phyloP scores from a whole-genome alignment of 2,113 vertebrate species.

The Salvelinus alpinus region DNA sequence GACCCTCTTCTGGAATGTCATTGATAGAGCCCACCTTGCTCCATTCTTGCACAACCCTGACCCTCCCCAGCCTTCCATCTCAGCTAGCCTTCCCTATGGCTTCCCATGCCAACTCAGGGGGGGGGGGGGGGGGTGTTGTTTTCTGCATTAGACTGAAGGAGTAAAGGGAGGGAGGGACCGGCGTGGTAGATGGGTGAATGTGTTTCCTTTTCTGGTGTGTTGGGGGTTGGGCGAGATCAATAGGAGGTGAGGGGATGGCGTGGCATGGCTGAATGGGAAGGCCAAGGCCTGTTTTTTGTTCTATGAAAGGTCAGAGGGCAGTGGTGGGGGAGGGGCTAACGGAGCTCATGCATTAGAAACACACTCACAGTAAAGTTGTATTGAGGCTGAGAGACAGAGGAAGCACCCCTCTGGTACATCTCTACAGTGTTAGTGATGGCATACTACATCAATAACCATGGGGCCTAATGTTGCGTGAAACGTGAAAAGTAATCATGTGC shows the following conservation, averaged over 20 bases:
- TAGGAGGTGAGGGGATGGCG: constrained; percentile 9
- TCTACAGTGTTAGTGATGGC: too few relatives aligned
- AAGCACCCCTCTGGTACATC: background rate
- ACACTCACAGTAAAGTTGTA: too few relatives aligned
- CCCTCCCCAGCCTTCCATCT: background rate
- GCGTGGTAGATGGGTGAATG: too few relatives aligned
- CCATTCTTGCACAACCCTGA: constrained; percentile 2
- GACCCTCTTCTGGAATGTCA: constrained; percentile 46
- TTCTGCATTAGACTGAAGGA: too few relatives aligned
- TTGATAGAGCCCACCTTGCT: constrained; percentile 42
- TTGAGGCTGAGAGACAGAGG: background rate
- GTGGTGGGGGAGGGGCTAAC: background rate
- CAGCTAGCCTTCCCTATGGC: background rate
- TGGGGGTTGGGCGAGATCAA: constrained; percentile 36
- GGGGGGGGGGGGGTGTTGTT: too few relatives aligned
- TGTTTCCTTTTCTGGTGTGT: background rate
- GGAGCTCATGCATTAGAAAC: constrained; percentile 7
- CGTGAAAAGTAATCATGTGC: too few relatives aligned
- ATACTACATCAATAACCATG: too few relatives aligned
- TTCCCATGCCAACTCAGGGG: too few relatives aligned
- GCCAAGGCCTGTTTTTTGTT: constrained; percentile 44
- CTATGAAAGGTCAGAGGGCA: constrained; percentile 26
- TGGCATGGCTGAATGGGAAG: constrained; percentile 39
- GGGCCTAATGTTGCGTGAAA: too few relatives aligned
- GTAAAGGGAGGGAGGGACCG: too few relatives aligned